These are phyloP conservation scores for Sylvicola cinctus DNA, from an alignment of 2,888 invertebrate species.

Conservation along the genomic window DNA sequence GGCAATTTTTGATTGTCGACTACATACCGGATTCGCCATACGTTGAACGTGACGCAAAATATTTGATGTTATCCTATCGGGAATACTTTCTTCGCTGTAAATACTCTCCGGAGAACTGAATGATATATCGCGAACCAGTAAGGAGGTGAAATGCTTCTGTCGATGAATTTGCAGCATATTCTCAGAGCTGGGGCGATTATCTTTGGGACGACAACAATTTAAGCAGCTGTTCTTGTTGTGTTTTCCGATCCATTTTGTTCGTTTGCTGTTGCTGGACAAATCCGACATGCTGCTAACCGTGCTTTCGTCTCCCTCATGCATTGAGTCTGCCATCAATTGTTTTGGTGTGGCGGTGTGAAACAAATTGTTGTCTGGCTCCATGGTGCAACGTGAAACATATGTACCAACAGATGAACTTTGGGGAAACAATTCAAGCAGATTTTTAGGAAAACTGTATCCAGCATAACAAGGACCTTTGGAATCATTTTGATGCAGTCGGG, in stretches of 20 bases:
- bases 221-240: conserved; percentile 21
- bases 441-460: conserved; percentile 25
- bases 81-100: conserved; percentile 21
- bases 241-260: conserved; percentile 19
- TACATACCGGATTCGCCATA: conserved; percentile 58
- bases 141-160: not conserved
- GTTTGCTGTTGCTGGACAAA: conserved; percentile 22
- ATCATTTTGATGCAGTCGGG: no score
- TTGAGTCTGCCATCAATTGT: conserved; percentile 20
- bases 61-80: conserved; percentile 20
- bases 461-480: not conserved
- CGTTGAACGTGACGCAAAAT: conserved; percentile 52
- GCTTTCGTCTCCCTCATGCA: conserved; percentile 22
- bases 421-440: conserved; percentile 22
- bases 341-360: conserved; percentile 4
- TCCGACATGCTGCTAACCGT: conserved; percentile 26
- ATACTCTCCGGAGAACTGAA: conserved; percentile 26
- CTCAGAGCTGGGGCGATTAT: conserved; percentile 7
- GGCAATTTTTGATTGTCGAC: conserved; percentile 61
- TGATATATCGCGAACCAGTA: conserved; percentile 16
- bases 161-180: not conserved
- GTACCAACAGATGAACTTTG: conserved; percentile 18
- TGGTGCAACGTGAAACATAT: conserved; percentile 23
- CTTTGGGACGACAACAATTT: conserved; percentile 18
- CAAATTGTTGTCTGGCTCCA: no score